Conservation (phyloP, 2,888 invertebrate species). For the Meteorus cinctellus region DNA sequence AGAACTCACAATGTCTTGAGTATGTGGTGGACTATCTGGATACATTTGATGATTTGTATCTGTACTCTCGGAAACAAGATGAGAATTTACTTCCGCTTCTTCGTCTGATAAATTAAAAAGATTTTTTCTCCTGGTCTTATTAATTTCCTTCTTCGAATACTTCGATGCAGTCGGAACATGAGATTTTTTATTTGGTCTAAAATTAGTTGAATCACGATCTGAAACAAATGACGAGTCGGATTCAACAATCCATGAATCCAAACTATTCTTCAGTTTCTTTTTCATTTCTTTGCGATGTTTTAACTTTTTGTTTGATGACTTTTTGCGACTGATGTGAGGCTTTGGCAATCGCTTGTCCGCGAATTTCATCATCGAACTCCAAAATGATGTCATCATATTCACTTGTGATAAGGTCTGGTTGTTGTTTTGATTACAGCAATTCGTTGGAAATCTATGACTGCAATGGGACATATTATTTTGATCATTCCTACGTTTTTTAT, state of each 20-base stretch:
- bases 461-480: conserved; percentile 23
- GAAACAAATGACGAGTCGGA: conserved; percentile 20
- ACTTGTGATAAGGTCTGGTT: conserved; percentile 17
- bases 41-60: neutral
- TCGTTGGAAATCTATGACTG: conserved; percentile 34
- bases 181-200: neutral
- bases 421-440: conserved; percentile 41
- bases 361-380: conserved; percentile 45
- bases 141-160: neutral
- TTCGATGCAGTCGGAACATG: neutral
- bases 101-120: neutral
- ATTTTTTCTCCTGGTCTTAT: neutral
- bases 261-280: conserved; percentile 26
- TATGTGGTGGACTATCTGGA: neutral
- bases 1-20: neutral
- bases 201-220: conserved; percentile 7
- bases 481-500: conserved; percentile 20
- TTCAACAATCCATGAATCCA: conserved; percentile 44
- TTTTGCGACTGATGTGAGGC: neutral
- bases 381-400: conserved; percentile 48
- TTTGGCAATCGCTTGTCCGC: conserved; percentile 17
- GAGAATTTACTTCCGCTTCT: neutral
- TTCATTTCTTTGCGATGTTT: conserved; percentile 1
- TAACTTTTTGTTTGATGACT: neutral
- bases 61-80: neutral